Evolutionary conservation across 2,888 invertebrate genomes (phyloP).

Genomic region (Apamea sordens): DNA sequence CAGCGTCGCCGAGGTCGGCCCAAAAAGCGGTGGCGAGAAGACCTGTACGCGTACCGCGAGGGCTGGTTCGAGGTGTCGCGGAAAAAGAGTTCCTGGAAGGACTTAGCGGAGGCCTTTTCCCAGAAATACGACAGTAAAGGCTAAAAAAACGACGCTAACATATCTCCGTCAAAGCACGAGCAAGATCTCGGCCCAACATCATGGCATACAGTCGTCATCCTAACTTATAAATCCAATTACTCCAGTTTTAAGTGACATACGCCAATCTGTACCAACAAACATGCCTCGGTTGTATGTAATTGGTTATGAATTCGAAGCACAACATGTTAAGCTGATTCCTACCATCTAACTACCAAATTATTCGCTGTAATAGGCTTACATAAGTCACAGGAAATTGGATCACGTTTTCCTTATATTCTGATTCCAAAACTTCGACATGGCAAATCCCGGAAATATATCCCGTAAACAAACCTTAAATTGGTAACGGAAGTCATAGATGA

Average conservation of each 20-base stretch:
- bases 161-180: no score
- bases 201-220: neutral
- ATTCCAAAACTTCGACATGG: slow-evolving; percentile 44
- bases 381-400: slow-evolving; percentile 46
- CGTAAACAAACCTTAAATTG: slow-evolving; percentile 49
- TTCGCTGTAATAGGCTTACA: slow-evolving; percentile 31
- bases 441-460: slow-evolving; percentile 23
- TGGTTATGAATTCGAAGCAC: neutral
- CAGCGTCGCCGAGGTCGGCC: no score
- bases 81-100: no score
- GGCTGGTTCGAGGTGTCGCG: no score
- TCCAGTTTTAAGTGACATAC: neutral
- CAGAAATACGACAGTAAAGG: no score
- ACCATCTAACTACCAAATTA: slow-evolving; percentile 12
- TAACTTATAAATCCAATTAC: neutral
- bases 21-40: no score
- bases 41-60: no score
- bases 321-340: neutral
- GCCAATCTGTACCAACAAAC: slow-evolving; percentile 1
- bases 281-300: neutral
- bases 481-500: slow-evolving; percentile 8
- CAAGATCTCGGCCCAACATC: neutral
- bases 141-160: no score
- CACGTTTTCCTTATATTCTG: slow-evolving; percentile 59
- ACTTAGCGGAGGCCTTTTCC: no score